Conservation (phyloP, 2,888 invertebrate species). For the Magallana nippona region DNA sequence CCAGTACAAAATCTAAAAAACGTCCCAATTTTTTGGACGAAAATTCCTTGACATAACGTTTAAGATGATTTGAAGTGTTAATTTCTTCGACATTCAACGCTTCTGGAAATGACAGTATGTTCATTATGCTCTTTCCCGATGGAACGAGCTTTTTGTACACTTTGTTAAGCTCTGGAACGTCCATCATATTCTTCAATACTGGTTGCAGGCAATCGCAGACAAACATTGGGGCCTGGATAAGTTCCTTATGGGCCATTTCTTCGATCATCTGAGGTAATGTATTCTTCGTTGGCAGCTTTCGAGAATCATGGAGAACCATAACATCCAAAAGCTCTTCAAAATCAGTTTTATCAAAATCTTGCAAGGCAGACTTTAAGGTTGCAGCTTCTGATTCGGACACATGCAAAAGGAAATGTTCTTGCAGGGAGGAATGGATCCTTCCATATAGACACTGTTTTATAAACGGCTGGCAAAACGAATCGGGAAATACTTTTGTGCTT, state of each 20-base stretch:
- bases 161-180: constrained; percentile 31
- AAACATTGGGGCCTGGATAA: constrained; percentile 51
- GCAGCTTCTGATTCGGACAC: constrained; percentile 41
- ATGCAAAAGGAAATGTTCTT: constrained; percentile 42
- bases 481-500: constrained; percentile 45
- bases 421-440: constrained; percentile 31
- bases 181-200: constrained; percentile 35
- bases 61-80: constrained; percentile 41
- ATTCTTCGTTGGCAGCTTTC: constrained; percentile 40
- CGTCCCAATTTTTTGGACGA: constrained; percentile 25
- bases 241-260: constrained; percentile 50
- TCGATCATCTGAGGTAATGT: constrained; percentile 42
- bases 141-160: constrained; percentile 38
- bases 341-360: neutral
- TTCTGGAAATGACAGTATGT: constrained; percentile 40
- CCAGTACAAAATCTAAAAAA: constrained; percentile 52
- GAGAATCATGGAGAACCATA: constrained; percentile 49
- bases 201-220: constrained; percentile 44
- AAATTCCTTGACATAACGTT: constrained; percentile 47
- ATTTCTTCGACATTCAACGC: constrained; percentile 42
- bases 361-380: constrained; percentile 3
- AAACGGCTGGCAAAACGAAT: constrained; percentile 46
- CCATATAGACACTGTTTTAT: constrained; percentile 47
- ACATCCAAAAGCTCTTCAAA: constrained; percentile 36
- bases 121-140: constrained; percentile 34